Evolutionary conservation across 2,113 vertebrate genomes (phyloP).

Genomic region (Rhea pennata): DNA sequence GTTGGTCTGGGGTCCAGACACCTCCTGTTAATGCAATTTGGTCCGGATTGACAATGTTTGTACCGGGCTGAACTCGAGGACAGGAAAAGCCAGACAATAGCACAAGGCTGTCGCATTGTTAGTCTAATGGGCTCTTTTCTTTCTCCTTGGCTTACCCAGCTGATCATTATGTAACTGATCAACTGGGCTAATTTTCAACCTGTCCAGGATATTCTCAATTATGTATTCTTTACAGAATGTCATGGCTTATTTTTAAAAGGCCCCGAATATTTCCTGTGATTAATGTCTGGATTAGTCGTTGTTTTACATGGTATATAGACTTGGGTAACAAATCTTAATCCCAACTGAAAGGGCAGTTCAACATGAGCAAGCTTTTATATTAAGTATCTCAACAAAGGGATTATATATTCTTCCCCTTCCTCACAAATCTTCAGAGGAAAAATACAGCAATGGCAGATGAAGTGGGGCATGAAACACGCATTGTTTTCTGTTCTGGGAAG

Average conservation of each 20-base stretch:
- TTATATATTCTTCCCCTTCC: constrained; percentile 62
- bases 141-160: constrained; percentile 51
- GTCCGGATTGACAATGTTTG: constrained; percentile 33
- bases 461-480: constrained; percentile 38
- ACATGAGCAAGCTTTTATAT: constrained; percentile 59
- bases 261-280: constrained; percentile 63
- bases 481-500: constrained; percentile 67
- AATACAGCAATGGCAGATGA: constrained; percentile 48
- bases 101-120: constrained; percentile 38
- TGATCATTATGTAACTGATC: constrained; percentile 63
- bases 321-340: constrained; percentile 66
- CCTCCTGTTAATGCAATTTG: constrained; percentile 43
- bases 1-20: not conserved
- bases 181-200: constrained; percentile 65
- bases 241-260: constrained; percentile 62
- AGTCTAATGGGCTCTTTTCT: constrained; percentile 12
- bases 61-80: constrained; percentile 56
- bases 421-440: constrained; percentile 62
- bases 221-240: constrained; percentile 62
- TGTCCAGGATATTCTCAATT: constrained; percentile 71
- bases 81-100: constrained; percentile 61
- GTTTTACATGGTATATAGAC: constrained; percentile 48
- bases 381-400: constrained; percentile 62
- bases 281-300: constrained; percentile 64
- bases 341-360: constrained; percentile 48